Base-by-base conservation (phyloP, 1,140 invertebrate species). In the Bombus waltoni region DNA sequence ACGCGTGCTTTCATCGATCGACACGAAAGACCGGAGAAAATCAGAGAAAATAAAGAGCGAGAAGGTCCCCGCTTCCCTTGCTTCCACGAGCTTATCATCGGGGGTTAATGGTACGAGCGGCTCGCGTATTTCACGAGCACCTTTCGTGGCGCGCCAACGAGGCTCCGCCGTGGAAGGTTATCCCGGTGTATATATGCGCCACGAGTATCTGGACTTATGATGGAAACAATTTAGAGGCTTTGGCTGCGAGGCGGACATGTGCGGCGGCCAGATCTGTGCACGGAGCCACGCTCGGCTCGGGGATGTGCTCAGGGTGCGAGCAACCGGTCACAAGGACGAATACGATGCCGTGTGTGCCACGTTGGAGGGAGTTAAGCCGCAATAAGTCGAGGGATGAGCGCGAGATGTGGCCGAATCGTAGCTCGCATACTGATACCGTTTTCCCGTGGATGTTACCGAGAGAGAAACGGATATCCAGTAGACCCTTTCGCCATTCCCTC, bases 201-300 rank as follows among this genome's bases (percentile, higher is more conserved):
- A 88, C 91, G 92, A 94, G 94, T 95, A 95, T 95, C 94, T 94
- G 94, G 94, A 95, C 94, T 95, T 95, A 95, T 95, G 94, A 95
- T 90, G 94, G 94, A 95, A 95, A 95, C 94, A 95, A 95, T 95
- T 95, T 95, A 95, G 93, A 92, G 93, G 94, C 93, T 95, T 95
- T 95, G 92, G 92, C 77, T 81, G 87, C 87, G 86, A 86, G 81
- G 90, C 90, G 88, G 89, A 91, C 89, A 87, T 92, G 91, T 91
- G 92, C 83, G 83, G 83, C 87, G 57, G 57, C 82, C 3, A 32
- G n/a, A 85, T 86, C 88, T 86, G 85, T 89, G 75, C 87, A 82
- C 74, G 65, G 44, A 81, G 32, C 66, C 42, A 28, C 59, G 38
- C 35, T 25, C 38, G 68, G 68, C 35, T 40, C 70, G 78, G 88